phyloP scores from a whole-genome alignment of 2,113 vertebrate genomes.

The Phaethon lepturus region DNA sequence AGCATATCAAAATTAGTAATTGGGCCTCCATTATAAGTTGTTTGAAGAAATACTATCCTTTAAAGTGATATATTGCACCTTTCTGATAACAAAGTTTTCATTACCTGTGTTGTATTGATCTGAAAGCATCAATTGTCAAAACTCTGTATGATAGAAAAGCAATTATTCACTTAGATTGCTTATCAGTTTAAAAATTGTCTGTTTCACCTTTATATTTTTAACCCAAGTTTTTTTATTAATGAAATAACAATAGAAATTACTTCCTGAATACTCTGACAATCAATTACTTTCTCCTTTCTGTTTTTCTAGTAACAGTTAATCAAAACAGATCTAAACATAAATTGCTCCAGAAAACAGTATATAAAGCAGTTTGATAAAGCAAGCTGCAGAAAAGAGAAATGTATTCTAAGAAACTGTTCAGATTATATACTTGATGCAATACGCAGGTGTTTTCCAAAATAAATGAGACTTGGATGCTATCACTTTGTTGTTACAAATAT shows the following conservation, averaged over 20 bases:
- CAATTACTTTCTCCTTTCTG: neutral
- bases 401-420: conserved; percentile 58
- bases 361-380: conserved; percentile 34
- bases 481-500: conserved; percentile 38
- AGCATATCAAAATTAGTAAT: neutral
- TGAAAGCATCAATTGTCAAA: neutral
- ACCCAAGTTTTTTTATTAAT: neutral
- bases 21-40: neutral
- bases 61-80: neutral
- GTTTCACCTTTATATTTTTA: neutral
- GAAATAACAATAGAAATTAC: neutral
- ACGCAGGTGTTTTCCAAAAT: conserved; percentile 10
- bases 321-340: conserved; percentile 39
- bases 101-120: neutral
- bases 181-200: neutral
- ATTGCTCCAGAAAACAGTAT: conserved; percentile 38
- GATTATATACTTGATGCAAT: conserved; percentile 22
- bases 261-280: neutral
- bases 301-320: conserved; percentile 32
- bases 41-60: neutral
- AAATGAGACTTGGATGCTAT: conserved; percentile 23
- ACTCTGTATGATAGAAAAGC: neutral
- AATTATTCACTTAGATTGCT: neutral
- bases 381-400: conserved; percentile 58
- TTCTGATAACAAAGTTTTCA: neutral